Evolutionary conservation across 1,140 invertebrate species (phyloP), one percentile per base, ranked within the genome.

Genomic region (Helicoverpa zea): DNA sequence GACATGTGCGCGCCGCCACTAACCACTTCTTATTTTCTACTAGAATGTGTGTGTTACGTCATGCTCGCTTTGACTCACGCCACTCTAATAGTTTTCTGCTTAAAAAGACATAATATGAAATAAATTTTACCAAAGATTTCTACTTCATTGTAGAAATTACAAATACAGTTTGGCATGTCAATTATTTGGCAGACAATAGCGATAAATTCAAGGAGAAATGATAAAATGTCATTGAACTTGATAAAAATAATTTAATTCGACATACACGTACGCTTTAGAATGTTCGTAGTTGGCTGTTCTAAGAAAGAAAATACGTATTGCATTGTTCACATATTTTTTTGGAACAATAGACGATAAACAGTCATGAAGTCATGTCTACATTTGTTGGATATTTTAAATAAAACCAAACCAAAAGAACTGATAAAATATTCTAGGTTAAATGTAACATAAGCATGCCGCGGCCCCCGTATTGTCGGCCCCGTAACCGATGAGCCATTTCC

Each of bases 181-280:
- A 80, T 82, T 84, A 70, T 81, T 86, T 85, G 74, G 83, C 68
- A 88, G 86, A 90, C 82, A 85, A 83, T 61, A 66, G 77, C 75
- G 88, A 92, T 92, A 90, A 90, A 77, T 89, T 87, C 93, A 94
- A 94, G 93, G 93, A 82, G 86, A 94, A 83, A 87, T 81, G 93
- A 94, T 94, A 92, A 92, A 88, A 83, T 88, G 92, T 91, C 90
- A 89, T 84, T 91, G 91, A 94, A 92, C 92, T 91, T 92, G 87
- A 92, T 92, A 92, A 90, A 89, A 86, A 87, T 84, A 87, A 78
- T 51, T 43, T 84, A 87, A 78, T 63, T 64, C 58, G 35, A 43
- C 35, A 43, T 54, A 56, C 49, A 78, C 51, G 49, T 66, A 49
- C 23, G 43, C 14, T 16, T 13, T 73, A 29, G 14, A 68, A 68